Evolutionary conservation across 2,888 invertebrate species (phyloP).

Genomic region (Yponomeuta malinellus): DNA sequence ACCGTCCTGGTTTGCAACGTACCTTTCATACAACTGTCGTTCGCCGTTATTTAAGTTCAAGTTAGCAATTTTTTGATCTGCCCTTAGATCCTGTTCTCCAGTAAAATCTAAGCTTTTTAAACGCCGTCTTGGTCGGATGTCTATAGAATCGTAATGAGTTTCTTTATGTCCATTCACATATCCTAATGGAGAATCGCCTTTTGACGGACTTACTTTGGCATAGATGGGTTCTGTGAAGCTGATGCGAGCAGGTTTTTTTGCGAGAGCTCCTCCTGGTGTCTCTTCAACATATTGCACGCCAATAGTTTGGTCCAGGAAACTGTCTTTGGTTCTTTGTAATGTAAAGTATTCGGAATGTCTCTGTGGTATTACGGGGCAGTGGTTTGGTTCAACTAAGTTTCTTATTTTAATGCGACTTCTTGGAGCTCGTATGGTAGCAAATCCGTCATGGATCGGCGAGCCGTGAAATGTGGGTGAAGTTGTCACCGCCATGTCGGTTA

Average conservation of each 20-base stretch:
- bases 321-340: conserved; percentile 57
- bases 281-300: conserved; percentile 57
- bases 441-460: conserved; percentile 87
- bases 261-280: conserved; percentile 32
- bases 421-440: conserved; percentile 87
- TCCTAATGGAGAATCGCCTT: conserved; percentile 59
- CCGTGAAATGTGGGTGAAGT: conserved; percentile 64
- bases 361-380: conserved; percentile 61
- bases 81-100: conserved; percentile 45
- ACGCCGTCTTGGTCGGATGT: conserved; percentile 65
- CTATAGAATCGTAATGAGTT: conserved; percentile 67
- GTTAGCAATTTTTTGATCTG: conserved; percentile 51
- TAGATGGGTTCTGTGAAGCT: conserved; percentile 69
- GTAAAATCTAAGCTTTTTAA: conserved; percentile 61
- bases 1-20: conserved; percentile 55
- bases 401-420: conserved; percentile 69
- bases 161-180: conserved; percentile 47
- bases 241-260: conserved; percentile 53
- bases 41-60: conserved; percentile 60
- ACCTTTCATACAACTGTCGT: conserved; percentile 53
- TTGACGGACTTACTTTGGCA: conserved; percentile 63
- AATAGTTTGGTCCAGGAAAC: conserved; percentile 57
- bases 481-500: conserved; percentile 54
- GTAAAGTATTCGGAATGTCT: conserved; percentile 71
- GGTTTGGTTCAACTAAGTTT: conserved; percentile 63